Evolutionary conservation across 2,113 vertebrate genomes (phyloP).

Genomic region (Cinclus mexicanus): DNA sequence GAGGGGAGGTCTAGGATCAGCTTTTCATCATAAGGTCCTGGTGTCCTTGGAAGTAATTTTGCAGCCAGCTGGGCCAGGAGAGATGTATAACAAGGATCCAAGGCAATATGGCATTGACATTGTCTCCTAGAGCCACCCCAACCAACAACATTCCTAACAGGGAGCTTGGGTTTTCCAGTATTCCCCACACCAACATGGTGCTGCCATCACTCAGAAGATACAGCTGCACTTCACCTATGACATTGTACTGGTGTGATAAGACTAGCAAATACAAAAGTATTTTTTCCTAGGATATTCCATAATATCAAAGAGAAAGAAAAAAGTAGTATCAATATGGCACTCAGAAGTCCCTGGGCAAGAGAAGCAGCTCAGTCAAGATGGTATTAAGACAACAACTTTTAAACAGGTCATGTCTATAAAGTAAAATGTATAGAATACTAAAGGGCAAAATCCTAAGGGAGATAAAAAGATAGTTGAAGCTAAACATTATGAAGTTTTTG

Average conservation of each 20-base stretch:
- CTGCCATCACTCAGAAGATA: not conserved
- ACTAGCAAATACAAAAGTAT: not conserved
- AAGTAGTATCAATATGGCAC: not conserved
- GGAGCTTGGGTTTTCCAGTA: not conserved
- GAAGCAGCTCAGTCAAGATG: not conserved
- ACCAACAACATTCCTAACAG: not conserved
- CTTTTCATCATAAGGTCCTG: not conserved
- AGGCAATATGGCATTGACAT: not conserved
- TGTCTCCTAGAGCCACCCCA: not conserved
- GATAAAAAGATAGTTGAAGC: not conserved
- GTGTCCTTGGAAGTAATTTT: not conserved
- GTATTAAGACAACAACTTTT: not conserved
- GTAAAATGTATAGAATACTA: not conserved
- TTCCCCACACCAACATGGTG: not conserved
- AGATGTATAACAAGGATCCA: not conserved
- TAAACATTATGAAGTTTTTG: not conserved
- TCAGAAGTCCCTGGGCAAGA: not conserved
- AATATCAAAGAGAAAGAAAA: not conserved
- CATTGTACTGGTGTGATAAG: not conserved
- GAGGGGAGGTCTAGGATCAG: not conserved
- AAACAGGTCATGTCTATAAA: not conserved
- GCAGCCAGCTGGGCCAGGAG: not conserved
- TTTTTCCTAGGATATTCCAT: not conserved
- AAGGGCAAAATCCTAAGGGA: not conserved
- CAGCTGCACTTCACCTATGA: not conserved